Evolutionary conservation across 2,888 invertebrate genomes (phyloP), one percentile per base, ranked within the genome.

Genomic region (Odontocerum albicorne): DNA sequence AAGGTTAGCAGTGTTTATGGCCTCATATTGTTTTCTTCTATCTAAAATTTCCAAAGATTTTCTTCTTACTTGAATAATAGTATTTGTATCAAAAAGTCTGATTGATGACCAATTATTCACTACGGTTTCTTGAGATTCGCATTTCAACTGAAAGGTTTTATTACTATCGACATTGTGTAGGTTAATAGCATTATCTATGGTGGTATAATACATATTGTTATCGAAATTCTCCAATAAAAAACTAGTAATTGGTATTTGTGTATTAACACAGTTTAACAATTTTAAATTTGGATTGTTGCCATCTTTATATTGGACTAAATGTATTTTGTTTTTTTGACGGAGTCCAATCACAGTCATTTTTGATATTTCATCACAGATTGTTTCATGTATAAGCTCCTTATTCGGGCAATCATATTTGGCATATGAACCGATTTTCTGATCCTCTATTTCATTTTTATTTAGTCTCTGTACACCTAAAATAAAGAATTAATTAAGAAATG

Each of bases 81-180:
- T 68, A 1, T 66, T 64, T 38, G 72, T 65, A 32, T 73, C 72
- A 0, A 68, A 65, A 20, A 71, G 68, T n/a, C 72, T 63, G 0
- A 79, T 72, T 1, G 68, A 66, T 49, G 68, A 74, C 75, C 76
- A 77, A 62, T 77, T 75, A 60, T 79, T 66, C 0, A 68, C 54
- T 32, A 70, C 61, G 7, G 66, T 63, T 6, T 60, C 60, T 2
- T 66, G 57, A 21, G 32, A 21, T n/a, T 36, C 6, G 4, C 12
- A 32, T 21, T 21, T 12, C 39, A 33, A 22, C 19, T 42, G 1
- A 15, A 22, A n/a, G 42, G 16, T 17, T 20, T 27, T 21, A 13
- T 32, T 39, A 7, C 6, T 31, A 44, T 47, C 2, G 2, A 58
- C n/a, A 49, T 62, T 32, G 10, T 70, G 38, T 65, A 66, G 50